Conservation (phyloP, 2,888 invertebrate genomes). For the Epirrita christyi region DNA sequence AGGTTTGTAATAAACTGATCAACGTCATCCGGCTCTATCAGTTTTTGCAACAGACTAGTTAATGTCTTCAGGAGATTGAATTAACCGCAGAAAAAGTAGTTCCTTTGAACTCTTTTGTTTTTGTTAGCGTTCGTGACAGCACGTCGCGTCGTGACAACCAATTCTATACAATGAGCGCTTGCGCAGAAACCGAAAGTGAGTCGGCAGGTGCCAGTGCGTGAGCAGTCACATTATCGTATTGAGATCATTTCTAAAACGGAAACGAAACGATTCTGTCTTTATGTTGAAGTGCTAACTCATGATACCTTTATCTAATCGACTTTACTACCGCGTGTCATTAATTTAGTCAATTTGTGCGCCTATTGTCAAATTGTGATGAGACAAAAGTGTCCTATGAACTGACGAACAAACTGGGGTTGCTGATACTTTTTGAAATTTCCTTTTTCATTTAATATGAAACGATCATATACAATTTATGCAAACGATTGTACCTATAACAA, state of each 20-base stretch:
- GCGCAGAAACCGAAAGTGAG: conserved; percentile 69
- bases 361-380: too few relatives aligned
- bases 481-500: too few relatives aligned
- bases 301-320: too few relatives aligned
- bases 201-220: conserved; percentile 53
- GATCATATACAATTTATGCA: too few relatives aligned
- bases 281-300: not conserved
- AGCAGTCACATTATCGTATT: conserved; percentile 28
- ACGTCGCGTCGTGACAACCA: conserved; percentile 49
- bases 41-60: conserved; percentile 16
- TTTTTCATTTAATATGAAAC: too few relatives aligned
- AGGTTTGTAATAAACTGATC: conserved; percentile 20
- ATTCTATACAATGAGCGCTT: conserved; percentile 53
- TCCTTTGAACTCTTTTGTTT: conserved; percentile 26
- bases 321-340: too few relatives aligned
- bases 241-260: conserved; percentile 20
- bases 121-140: conserved; percentile 17
- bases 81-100: conserved; percentile 8
- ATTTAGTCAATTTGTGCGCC: too few relatives aligned
- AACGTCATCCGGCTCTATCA: conserved; percentile 1
- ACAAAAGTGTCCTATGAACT: too few relatives aligned
- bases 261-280: conserved; percentile 7
- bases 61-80: conserved; percentile 12
- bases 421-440: too few relatives aligned
- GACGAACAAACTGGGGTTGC: too few relatives aligned